Conservation (phyloP, 2,888 invertebrate genomes). For the Dryadula phaetusa region DNA sequence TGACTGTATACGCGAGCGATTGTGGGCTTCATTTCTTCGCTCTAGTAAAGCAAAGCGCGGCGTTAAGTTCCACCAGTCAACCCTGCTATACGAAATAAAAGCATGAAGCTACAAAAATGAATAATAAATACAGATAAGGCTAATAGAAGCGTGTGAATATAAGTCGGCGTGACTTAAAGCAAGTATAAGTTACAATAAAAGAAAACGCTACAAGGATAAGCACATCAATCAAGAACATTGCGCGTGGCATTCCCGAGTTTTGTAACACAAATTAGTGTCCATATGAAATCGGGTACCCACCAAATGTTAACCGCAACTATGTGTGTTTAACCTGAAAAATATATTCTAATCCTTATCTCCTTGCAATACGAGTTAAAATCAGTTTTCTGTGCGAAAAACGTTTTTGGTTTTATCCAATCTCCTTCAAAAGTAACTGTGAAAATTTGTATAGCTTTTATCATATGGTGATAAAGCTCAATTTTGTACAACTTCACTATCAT, state of each 20-base stretch:
- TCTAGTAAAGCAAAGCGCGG: no score
- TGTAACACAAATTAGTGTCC: slow-evolving; percentile 50
- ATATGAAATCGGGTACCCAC: slow-evolving; percentile 48
- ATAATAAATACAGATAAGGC: no score
- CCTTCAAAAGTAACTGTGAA: neutral
- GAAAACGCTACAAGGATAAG: slow-evolving; percentile 46
- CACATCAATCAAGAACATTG: slow-evolving; percentile 49
- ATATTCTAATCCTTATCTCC: neutral
- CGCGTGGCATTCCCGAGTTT: slow-evolving; percentile 45
- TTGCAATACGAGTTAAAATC: slow-evolving; percentile 11
- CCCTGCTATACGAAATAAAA: no score
- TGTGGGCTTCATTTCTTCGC: no score
- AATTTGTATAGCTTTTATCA: neutral
- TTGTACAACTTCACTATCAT: neutral
- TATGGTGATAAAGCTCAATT: neutral
- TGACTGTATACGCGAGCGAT: no score
- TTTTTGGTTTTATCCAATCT: slow-evolving; percentile 16
- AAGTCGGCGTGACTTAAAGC: no score
- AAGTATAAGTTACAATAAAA: slow-evolving; percentile 18
- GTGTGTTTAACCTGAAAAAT: slow-evolving; percentile 2
- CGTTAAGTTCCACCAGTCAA: no score
- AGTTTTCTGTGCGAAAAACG: slow-evolving; percentile 33
- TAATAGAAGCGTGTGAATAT: no score
- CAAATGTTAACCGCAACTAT: slow-evolving; percentile 44
- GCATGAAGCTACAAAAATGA: no score